Base-by-base conservation (phyloP, 2,113 vertebrate genomes). In the Phodopus roborovskii region DNA sequence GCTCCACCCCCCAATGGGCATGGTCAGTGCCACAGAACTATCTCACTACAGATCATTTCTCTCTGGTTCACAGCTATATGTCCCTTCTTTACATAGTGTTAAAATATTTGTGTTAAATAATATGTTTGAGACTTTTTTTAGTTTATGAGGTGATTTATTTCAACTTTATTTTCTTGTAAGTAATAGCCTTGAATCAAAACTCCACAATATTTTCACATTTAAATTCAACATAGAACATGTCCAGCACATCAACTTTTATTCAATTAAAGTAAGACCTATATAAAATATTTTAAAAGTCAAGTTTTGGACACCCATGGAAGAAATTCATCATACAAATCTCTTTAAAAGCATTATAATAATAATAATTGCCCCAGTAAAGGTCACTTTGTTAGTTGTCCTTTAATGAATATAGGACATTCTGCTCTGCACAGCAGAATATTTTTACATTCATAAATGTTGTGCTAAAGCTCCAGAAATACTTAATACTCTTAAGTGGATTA, bases 401-500 rank as follows among this genome's bases (percentile, higher is more conserved):
- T 95, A 96, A 91, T 91, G 42, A 96, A 96, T 97, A 92, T 42
- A 90, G 75, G 96, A 92, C 92, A 94, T 82, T 95, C 88, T 92
- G 77, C 93, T 95, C 30, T 78, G 60, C 91, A 96, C 50, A 94
- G 75, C 24, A 94, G 75, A 96, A 96, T 92, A 95, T 92, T 93
- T 97, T 97, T 94, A 48, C 92, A 95, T 92, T 95, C 66, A 96
- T 89, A 97, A 97, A 96, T 97, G 84, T 92, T 95, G 70, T 92
- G 48, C 86, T 97, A 36, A 96, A 92, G 88, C 88, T 39, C 48
- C 91, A 94, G 66, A 91, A 97, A 96, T 7, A 53, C 60, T 94
- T 95, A 96, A 96, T 97, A 95, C 82, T 94, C 91, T 97, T 97
- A 97, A 97, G 94, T 97, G 85, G 91, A 97, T 97, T 97, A 97